Evolutionary conservation across 2,113 vertebrate genomes (phyloP).

Genomic region (Gavialis gangeticus): DNA sequence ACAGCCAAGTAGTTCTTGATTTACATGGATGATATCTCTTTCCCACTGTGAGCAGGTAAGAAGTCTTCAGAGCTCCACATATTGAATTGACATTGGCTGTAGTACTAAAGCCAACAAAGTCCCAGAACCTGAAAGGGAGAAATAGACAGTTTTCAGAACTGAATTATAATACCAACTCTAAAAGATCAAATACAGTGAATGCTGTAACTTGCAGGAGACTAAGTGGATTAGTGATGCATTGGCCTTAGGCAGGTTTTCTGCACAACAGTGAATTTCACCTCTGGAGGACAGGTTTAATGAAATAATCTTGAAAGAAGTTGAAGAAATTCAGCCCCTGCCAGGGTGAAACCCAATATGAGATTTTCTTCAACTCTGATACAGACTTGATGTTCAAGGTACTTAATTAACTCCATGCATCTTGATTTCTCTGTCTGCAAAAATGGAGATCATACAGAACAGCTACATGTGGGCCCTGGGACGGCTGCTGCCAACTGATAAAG

Average conservation of each 20-base stretch:
- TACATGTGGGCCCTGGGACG: not conserved
- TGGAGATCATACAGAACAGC: not conserved
- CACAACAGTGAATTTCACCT: constrained; percentile 4
- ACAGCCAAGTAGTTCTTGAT: constrained; percentile 63
- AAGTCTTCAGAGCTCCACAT: constrained; percentile 32
- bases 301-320: not conserved
- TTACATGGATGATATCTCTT: constrained; percentile 22
- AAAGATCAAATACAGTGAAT: fast-evolving
- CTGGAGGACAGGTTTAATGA: not conserved
- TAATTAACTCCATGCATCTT: constrained; percentile 33
- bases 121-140: constrained; percentile 41
- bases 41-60: not conserved
- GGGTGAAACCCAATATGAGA: not conserved
- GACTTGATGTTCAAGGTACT: constrained; percentile 41
- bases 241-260: not conserved
- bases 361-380: not conserved
- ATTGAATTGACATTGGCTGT: not conserved
- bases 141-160: not conserved
- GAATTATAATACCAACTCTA: not conserved
- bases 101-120: not conserved
- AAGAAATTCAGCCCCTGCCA: not conserved
- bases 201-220: fast-evolving
- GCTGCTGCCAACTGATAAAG: not conserved
- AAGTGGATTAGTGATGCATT: not conserved
- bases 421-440: constrained; percentile 53